A percentile compares a stretch with the other conserved stretches of the same genome.
phyloP scores from a whole-genome alignment of 2,113 vertebrate species.

The Lichenostomus cassidix region DNA sequence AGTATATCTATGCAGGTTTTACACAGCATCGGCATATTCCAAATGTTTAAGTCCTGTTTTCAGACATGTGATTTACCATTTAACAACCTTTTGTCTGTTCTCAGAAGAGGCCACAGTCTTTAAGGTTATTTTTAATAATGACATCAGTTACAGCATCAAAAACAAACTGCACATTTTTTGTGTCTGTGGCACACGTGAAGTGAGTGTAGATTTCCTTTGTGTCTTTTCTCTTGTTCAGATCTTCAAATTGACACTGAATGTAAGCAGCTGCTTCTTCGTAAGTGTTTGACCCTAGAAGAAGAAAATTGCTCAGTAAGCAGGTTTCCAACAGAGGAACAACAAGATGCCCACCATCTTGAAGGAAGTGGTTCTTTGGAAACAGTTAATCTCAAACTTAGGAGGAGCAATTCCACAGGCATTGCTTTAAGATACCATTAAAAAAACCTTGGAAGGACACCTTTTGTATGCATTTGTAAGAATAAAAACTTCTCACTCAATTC shows the following conservation, averaged over 20 bases:
- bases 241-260: conserved; percentile 97
- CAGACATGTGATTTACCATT: conserved; percentile 59
- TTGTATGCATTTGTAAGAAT: neutral
- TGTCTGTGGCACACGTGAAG: conserved; percentile 98
- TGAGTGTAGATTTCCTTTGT: conserved; percentile 99
- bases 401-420: neutral
- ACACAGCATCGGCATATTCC: conserved; percentile 59
- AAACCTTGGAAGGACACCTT: neutral
- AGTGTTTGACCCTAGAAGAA: conserved; percentile 88
- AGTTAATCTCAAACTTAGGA: neutral
- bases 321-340: neutral
- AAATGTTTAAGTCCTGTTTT: conserved; percentile 34
- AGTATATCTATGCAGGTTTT: conserved; percentile 64
- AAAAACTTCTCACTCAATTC: neutral
- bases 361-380: neutral
- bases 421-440: neutral
- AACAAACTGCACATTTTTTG: conserved; percentile 98
- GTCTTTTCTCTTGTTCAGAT: conserved; percentile 97
- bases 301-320: neutral
- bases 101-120: conserved; percentile 98
- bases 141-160: conserved; percentile 98
- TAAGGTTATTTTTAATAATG: conserved; percentile 99
- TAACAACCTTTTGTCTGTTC: conserved; percentile 31
- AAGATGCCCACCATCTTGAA: neutral
- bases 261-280: conserved; percentile 97